These are phyloP conservation scores for Frankliniella intonsa DNA, from an alignment of 2,888 invertebrate genomes.

Conservation along the genomic window DNA sequence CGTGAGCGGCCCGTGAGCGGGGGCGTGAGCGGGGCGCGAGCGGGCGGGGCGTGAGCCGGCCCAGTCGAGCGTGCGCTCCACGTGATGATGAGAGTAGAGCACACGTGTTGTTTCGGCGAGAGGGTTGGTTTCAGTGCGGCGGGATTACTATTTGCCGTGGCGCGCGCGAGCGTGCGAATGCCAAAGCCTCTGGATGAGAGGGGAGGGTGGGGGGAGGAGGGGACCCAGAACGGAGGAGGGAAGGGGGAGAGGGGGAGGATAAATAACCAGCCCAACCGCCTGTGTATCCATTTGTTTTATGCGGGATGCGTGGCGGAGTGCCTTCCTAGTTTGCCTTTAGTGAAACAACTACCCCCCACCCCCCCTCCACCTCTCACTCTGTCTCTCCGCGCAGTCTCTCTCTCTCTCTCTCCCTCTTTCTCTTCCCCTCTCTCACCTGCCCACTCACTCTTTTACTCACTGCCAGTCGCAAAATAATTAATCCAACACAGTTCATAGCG, in stretches of 20 bases:
- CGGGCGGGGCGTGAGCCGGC: too few species aligned
- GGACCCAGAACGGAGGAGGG: neutral
- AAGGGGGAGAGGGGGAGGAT: neutral
- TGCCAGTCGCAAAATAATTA: too few species aligned
- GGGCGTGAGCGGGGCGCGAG: too few species aligned
- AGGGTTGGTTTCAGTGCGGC: neutral
- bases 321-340: neutral
- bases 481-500: too few species aligned
- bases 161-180: neutral
- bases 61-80: too few species aligned
- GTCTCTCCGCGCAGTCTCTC: neutral
- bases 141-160: conserved; percentile 14
- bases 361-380: neutral
- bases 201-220: neutral
- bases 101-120: neutral
- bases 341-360: neutral
- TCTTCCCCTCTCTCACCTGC: neutral
- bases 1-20: too few species aligned
- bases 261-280: neutral
- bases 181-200: too few species aligned
- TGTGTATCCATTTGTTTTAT: neutral
- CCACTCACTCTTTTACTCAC: too few species aligned
- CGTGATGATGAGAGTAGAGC: too few species aligned
- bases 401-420: neutral
- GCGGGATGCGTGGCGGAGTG: neutral